Percentiles rank a stretch among this genome's conserved stretches.
Conservation (phyloP, 1,140 invertebrate genomes). For the Cephus cinctus region DNA sequence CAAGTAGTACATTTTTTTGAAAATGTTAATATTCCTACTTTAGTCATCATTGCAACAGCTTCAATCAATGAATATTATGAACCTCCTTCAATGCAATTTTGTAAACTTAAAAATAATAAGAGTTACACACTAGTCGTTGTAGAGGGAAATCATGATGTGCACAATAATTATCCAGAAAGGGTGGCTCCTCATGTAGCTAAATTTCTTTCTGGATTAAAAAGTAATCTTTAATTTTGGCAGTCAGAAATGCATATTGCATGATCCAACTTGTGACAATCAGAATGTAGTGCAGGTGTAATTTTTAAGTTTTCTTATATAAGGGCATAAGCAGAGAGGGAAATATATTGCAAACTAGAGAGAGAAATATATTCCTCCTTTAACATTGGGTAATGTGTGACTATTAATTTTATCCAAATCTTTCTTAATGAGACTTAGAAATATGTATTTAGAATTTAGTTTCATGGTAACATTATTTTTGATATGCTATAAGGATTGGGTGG, state of each 20-base stretch:
- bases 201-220: constrained; percentile 43
- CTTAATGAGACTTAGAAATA: no score
- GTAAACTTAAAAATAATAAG: constrained; percentile 25
- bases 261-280: constrained; percentile 28
- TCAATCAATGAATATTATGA: constrained; percentile 12
- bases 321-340: not conserved
- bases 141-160: constrained; percentile 65
- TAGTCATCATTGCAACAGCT: constrained; percentile 35
- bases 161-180: constrained; percentile 61
- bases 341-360: not conserved
- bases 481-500: no score
- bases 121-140: constrained; percentile 40
- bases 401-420: no score
- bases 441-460: no score
- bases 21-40: constrained; percentile 26
- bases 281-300: not conserved
- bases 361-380: not conserved
- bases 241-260: no score
- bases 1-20: constrained; percentile 18
- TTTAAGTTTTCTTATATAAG: not conserved
- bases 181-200: constrained; percentile 48
- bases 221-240: constrained; percentile 30
- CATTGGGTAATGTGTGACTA: no score
- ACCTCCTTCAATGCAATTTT: constrained; percentile 31
- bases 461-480: no score